Evolutionary conservation across 2,113 vertebrate genomes (phyloP).

Genomic region (Euleptes europaea): DNA sequence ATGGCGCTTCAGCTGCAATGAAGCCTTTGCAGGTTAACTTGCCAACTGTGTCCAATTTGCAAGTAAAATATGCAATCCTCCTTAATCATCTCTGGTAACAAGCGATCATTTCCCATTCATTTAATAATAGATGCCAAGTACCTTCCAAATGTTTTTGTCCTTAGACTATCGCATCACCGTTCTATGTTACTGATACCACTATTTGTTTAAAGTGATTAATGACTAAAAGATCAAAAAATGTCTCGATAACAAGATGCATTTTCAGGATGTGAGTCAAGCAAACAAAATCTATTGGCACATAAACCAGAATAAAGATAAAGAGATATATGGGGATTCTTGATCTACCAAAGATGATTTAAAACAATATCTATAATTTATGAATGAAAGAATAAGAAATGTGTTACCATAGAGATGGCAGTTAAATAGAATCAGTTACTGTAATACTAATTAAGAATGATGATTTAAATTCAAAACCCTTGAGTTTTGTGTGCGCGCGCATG

Average conservation of each 20-base stretch:
- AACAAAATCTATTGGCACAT: background rate
- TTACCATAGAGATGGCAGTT: slow-evolving; percentile 27
- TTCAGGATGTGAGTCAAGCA: background rate
- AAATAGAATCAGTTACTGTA: slow-evolving; percentile 15
- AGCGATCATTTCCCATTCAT: slow-evolving; percentile 72
- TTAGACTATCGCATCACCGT: slow-evolving; percentile 45
- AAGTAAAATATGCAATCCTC: slow-evolving; percentile 72
- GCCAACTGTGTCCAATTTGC: slow-evolving; percentile 69
- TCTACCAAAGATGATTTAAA: background rate
- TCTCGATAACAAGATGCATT: background rate
- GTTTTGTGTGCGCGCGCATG: background rate
- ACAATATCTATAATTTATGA: slow-evolving; percentile 16
- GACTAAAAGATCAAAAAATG: background rate
- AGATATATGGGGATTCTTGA: slow-evolving; percentile 29
- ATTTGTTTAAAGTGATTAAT: slow-evolving; percentile 32
- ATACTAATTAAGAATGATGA: background rate
- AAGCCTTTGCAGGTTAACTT: slow-evolving; percentile 68
- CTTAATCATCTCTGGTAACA: slow-evolving; percentile 69
- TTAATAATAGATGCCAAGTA: slow-evolving; percentile 69
- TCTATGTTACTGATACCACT: background rate
- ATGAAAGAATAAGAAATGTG: slow-evolving; percentile 19
- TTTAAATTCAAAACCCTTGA: background rate
- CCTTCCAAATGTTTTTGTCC: slow-evolving; percentile 62
- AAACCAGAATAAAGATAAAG: slow-evolving; percentile 11
- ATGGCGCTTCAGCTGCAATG: slow-evolving; percentile 61